A percentile compares a stretch with the other conserved stretches of the same genome.
These are phyloP conservation scores for Zaprionus inermis DNA, from an alignment of 1,140 invertebrate genomes.

Conservation along the genomic window DNA sequence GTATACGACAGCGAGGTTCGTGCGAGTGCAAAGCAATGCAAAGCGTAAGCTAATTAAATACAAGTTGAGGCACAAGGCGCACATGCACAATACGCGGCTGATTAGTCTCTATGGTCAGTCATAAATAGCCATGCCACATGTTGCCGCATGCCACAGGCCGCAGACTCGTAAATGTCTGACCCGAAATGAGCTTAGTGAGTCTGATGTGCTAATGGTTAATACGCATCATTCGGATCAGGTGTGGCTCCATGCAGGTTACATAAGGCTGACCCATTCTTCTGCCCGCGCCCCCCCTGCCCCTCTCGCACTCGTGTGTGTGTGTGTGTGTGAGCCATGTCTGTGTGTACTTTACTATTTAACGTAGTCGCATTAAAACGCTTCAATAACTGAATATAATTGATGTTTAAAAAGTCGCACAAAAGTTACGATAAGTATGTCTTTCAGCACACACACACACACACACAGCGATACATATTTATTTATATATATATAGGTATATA, in stretches of 20 bases:
- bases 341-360: slow-evolving; percentile 35
- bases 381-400: slow-evolving; percentile 75
- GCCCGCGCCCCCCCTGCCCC: too few relatives aligned
- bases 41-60: slow-evolving; percentile 41
- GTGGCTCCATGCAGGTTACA: slow-evolving; percentile 17
- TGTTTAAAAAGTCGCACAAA: slow-evolving; percentile 71
- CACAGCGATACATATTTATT: not conserved
- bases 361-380: slow-evolving; percentile 68
- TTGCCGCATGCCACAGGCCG: slow-evolving; percentile 24
- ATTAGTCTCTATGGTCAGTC: slow-evolving; percentile 38
- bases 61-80: slow-evolving; percentile 21
- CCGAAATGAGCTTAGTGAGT: slow-evolving; percentile 30
- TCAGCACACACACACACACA: slow-evolving; percentile 15
- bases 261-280: not conserved
- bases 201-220: slow-evolving; percentile 44
- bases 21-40: slow-evolving; percentile 4
- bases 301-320: slow-evolving; percentile 17
- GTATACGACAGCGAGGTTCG: slow-evolving; percentile 34
- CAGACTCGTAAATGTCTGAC: slow-evolving; percentile 35
- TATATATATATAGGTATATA: not conserved
- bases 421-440: slow-evolving; percentile 73
- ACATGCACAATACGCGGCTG: slow-evolving; percentile 35
- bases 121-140: slow-evolving; percentile 23
- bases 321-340: not conserved
- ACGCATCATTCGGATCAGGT: slow-evolving; percentile 41